These are phyloP conservation scores for Lophochroa leadbeateri DNA, from an alignment of 2,113 vertebrate genomes.

Conservation along the genomic window DNA sequence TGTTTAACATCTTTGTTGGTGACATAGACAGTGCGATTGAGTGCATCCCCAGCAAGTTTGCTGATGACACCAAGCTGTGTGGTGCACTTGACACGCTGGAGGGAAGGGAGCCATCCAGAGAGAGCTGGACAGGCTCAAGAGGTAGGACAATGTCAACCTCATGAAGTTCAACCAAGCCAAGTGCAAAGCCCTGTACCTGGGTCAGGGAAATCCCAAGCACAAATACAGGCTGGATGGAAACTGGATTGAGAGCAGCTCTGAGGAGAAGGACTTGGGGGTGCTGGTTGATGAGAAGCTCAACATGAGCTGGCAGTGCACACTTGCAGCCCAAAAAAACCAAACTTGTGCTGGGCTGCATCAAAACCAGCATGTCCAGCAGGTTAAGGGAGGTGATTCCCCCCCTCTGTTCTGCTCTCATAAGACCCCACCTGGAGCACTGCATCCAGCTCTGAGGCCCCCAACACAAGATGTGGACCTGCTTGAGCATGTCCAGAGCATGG, in stretches of 20 bases:
- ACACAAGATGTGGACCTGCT: not conserved
- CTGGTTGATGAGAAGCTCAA: not conserved
- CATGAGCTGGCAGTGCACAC: not conserved
- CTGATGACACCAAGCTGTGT: not conserved
- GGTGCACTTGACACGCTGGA: not conserved
- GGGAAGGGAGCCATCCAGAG: not conserved
- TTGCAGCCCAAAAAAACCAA: not conserved
- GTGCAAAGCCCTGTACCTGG: not conserved
- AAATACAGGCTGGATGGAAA: not conserved
- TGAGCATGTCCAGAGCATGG: not conserved
- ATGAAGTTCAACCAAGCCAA: not conserved
- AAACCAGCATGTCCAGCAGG: not conserved
- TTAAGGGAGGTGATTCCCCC: not conserved
- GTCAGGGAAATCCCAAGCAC: not conserved
- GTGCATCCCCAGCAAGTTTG: not conserved
- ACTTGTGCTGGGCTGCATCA: not conserved
- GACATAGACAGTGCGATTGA: not conserved
- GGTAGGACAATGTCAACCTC: not conserved
- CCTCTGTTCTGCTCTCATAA: not conserved
- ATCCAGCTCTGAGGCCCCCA: not conserved
- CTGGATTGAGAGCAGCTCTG: not conserved
- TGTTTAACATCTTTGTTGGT: not conserved
- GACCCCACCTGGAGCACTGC: not conserved
- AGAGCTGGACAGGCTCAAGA: not conserved
- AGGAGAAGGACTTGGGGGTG: not conserved